Conservation (phyloP, 2,113 vertebrate genomes). For the Kobus ellipsiprymnus region DNA sequence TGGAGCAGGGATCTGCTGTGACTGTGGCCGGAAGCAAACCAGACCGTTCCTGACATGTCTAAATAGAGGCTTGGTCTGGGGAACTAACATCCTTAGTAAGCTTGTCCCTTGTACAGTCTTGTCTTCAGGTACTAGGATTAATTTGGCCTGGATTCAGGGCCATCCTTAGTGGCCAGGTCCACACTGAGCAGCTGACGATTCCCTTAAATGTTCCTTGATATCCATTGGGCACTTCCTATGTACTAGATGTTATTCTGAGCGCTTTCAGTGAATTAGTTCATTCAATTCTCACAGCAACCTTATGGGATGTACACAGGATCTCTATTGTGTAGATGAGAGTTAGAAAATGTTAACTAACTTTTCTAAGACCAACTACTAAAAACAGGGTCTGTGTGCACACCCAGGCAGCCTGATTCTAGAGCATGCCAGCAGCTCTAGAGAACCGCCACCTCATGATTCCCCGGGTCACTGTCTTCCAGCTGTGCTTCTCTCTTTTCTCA, state of each 20-base stretch:
- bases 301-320: neutral
- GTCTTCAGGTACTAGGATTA: neutral
- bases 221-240: neutral
- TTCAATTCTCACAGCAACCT: neutral
- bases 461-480: neutral
- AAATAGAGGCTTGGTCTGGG: neutral
- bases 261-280: neutral
- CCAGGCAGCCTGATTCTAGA: neutral
- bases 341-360: neutral
- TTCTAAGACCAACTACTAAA: neutral
- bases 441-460: rapidly evolving
- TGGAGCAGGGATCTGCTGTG: neutral
- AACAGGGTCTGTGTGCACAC: neutral
- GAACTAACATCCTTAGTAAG: neutral
- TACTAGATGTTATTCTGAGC: neutral
- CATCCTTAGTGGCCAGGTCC: neutral
- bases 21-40: neutral
- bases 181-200: neutral
- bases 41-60: neutral
- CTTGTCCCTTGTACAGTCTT: neutral
- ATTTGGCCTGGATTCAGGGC: neutral
- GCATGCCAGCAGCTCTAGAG: too few species aligned
- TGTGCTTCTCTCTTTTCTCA: neutral
- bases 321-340: neutral
- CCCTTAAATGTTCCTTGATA: neutral